Conservation (phyloP, 2,888 invertebrate genomes). For the Trissoscelio sp. region DNA sequence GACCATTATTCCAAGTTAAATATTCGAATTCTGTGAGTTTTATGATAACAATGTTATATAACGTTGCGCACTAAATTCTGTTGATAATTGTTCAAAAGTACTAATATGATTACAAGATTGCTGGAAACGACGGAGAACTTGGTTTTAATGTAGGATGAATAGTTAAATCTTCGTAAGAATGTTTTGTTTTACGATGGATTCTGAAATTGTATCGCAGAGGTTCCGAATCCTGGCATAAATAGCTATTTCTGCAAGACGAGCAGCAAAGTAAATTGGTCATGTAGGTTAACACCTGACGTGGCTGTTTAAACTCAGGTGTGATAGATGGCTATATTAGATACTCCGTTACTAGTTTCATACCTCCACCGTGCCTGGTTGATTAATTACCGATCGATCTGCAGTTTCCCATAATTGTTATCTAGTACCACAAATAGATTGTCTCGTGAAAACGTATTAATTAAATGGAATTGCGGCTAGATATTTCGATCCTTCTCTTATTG, state of each 20-base stretch:
- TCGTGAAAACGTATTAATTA: slow-evolving; percentile 26
- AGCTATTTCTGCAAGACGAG: not conserved
- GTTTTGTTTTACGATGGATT: not conserved
- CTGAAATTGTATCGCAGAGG: not conserved
- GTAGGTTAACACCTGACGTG: slow-evolving; percentile 41
- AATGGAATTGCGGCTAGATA: slow-evolving; percentile 16
- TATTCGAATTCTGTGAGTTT: no score
- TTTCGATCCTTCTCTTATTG: not conserved
- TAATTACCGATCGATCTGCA: slow-evolving; percentile 62
- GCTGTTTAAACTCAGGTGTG: slow-evolving; percentile 54
- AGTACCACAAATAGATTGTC: slow-evolving; percentile 42
- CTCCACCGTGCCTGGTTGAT: slow-evolving; percentile 12
- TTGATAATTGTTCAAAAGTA: no score
- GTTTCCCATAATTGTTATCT: slow-evolving; percentile 56
- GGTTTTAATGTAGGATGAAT: not conserved
- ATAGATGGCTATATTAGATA: slow-evolving; percentile 63
- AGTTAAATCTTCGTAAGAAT: not conserved
- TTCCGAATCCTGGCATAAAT: not conserved
- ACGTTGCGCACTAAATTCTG: no score
- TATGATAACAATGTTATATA: no score
- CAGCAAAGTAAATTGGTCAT: slow-evolving; percentile 36
- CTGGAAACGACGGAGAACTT: not conserved
- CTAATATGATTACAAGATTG: not conserved
- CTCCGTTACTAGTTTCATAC: slow-evolving; percentile 37
- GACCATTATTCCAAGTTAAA: no score